Conservation (phyloP, 2,888 invertebrate species). For the Torymus tubicola region DNA sequence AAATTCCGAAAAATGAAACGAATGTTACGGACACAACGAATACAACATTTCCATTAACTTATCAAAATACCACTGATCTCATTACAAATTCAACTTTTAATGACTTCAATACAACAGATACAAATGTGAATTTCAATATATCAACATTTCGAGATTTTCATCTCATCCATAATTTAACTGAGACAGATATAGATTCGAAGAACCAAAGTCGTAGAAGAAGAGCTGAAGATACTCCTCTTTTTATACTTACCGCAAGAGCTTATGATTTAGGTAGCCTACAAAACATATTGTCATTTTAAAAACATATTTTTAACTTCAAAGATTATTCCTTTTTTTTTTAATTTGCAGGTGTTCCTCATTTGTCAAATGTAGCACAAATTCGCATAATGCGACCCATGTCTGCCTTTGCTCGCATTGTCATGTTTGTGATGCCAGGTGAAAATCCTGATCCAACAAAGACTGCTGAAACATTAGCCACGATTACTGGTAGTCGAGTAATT, state of each 20-base stretch:
- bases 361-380: constrained; percentile 85
- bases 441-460: constrained; percentile 85
- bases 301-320: neutral
- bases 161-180: constrained; percentile 32
- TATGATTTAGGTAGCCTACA: constrained; percentile 83
- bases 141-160: constrained; percentile 41
- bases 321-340: neutral
- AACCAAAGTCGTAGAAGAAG: constrained; percentile 76
- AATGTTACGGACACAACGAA: constrained; percentile 7
- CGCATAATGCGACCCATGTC: constrained; percentile 78
- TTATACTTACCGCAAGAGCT: constrained; percentile 85
- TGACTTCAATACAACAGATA: neutral
- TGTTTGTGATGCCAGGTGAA: constrained; percentile 88
- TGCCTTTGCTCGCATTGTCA: constrained; percentile 85
- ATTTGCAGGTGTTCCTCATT: constrained; percentile 83
- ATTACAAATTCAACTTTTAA: neutral
- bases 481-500: constrained; percentile 88
- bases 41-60: too few species aligned
- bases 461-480: constrained; percentile 85
- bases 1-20: constrained; percentile 41
- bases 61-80: too few species aligned
- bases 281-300: neutral
- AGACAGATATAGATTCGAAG: constrained; percentile 66
- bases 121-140: too few species aligned
- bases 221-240: constrained; percentile 78